Evolutionary conservation across 2,797 vertebrate species (phyloP), one percentile per base, ranked within the genome.

Genomic region (Choloepus didactylus): DNA sequence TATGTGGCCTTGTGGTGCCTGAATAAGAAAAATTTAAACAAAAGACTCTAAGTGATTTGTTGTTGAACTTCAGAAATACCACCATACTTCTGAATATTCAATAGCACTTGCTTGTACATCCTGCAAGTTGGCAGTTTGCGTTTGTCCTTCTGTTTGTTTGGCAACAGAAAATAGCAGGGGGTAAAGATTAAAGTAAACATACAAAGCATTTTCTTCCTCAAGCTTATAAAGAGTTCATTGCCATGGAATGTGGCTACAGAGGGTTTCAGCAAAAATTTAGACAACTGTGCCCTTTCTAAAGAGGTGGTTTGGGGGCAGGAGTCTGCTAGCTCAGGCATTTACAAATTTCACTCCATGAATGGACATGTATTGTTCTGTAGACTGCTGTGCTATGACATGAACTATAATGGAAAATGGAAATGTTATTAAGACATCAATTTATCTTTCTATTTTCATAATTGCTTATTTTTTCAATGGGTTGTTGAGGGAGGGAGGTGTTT

Each of bases 1-100:
- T 99, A 98, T 99, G 99, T 98, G 99, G 99, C 98, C 99, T 99
- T 98, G 99, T 99, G 84, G 99, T 99, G 98, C 99, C 99, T 99
- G 95, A 82, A 67, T 96, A 87, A 93, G 56, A 44, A 66, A 94
- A 85, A 87, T 96, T 95, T 97, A 97, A 93, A 96, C 83, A 97
- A 4, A n/a, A 98, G 9, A 56, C 8, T 49, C 59, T 95, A 60
- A 92, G 44, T 82, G 69, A 56, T 79, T 12, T 92, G 62, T 75
- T 79, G 70, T 25, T 95, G 96, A 97, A 94, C 89, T 97, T 92
- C 70, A 92, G 91, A 97, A 96, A 97, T 93, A 73, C 59, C 84
- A 93, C 56, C 44, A 66, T 18, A 84, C 84, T 95, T 89, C 29
- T 93, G 91, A 95, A 93, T 95, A 94, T 80, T 95, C 91, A 96